Conservation (phyloP, 1,140 invertebrate species). For the Tetramorium alpestre region DNA sequence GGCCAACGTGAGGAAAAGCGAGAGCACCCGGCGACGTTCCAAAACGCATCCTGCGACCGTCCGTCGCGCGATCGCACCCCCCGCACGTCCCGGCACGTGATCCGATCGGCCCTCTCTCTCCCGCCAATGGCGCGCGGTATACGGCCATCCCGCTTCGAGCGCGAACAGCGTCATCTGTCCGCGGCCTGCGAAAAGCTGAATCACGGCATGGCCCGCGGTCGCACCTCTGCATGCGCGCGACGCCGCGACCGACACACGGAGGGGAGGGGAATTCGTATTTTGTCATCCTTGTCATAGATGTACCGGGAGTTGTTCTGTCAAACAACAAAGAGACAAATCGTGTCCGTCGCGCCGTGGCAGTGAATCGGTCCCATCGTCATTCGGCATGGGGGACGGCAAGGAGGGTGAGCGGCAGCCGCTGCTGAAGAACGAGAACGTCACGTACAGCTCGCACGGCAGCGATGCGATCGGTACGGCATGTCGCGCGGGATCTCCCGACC, state of each 20-base stretch:
- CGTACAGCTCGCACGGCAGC: conserved; percentile 75
- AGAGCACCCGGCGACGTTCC: conserved; percentile 5
- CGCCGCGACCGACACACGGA: conserved; percentile 23
- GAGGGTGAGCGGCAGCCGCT: conserved; percentile 85
- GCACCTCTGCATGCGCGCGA: conserved; percentile 34
- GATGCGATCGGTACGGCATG: too few relatives aligned
- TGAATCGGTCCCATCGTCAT: conserved; percentile 30
- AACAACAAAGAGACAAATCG: conserved; percentile 60
- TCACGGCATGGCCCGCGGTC: not conserved
- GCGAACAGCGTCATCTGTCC: not conserved
- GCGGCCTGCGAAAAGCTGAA: too few relatives aligned
- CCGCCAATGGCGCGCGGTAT: not conserved
- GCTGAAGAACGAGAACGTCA: conserved; percentile 79
- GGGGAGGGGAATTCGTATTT: conserved; percentile 68
- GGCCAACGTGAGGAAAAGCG: conserved; percentile 40
- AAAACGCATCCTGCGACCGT: conserved; percentile 40
- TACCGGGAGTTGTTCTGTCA: conserved; percentile 72
- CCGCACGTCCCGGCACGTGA: too few relatives aligned
- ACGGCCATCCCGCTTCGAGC: not conserved
- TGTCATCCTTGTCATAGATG: conserved; percentile 74
- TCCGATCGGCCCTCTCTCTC: not conserved
- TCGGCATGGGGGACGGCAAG: conserved; percentile 84
- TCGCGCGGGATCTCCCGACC: too few relatives aligned
- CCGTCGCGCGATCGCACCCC: too few relatives aligned
- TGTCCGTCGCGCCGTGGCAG: conserved; percentile 31